A percentile compares a stretch with the other conserved stretches of the same genome.
phyloP scores from a whole-genome alignment of 2,888 invertebrate species.

The Eurytoma californica region DNA sequence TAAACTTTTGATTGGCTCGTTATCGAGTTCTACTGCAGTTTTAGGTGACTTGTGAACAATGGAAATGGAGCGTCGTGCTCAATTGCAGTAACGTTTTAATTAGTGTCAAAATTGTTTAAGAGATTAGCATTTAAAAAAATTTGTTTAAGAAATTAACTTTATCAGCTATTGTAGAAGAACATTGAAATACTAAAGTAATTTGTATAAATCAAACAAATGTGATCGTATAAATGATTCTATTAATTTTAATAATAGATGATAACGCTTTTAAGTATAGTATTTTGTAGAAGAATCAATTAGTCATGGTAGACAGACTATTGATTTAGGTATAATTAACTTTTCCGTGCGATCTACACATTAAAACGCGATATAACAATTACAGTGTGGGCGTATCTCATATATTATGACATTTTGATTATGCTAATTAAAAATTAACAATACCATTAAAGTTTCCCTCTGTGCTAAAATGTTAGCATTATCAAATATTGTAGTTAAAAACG shows the following conservation, averaged over 20 bases:
- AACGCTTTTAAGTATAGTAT: not conserved
- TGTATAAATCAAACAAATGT: too few relatives aligned
- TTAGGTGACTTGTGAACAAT: not conserved
- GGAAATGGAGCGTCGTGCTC: not conserved
- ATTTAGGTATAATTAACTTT: slow-evolving; percentile 17
- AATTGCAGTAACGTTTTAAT: not conserved
- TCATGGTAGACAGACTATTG: not conserved
- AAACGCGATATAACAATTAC: not conserved
- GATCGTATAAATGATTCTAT: too few relatives aligned
- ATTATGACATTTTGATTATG: not conserved
- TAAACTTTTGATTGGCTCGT: slow-evolving; percentile 14
- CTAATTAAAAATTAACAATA: not conserved
- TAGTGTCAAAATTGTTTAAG: not conserved
- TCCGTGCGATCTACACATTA: not conserved
- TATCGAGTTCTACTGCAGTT: not conserved
- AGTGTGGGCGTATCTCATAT: not conserved
- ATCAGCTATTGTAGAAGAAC: not conserved
- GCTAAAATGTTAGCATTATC: too few relatives aligned
- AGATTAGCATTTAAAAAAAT: not conserved
- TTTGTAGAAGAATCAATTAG: slow-evolving; percentile 1
- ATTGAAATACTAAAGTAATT: too few relatives aligned
- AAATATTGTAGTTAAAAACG: too few relatives aligned
- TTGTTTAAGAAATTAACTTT: not conserved
- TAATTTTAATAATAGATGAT: too few relatives aligned
- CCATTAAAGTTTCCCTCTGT: too few relatives aligned